These are phyloP conservation scores for Stegodyphus dumicola DNA, from an alignment of 1,140 invertebrate species.

Conservation along the genomic window DNA sequence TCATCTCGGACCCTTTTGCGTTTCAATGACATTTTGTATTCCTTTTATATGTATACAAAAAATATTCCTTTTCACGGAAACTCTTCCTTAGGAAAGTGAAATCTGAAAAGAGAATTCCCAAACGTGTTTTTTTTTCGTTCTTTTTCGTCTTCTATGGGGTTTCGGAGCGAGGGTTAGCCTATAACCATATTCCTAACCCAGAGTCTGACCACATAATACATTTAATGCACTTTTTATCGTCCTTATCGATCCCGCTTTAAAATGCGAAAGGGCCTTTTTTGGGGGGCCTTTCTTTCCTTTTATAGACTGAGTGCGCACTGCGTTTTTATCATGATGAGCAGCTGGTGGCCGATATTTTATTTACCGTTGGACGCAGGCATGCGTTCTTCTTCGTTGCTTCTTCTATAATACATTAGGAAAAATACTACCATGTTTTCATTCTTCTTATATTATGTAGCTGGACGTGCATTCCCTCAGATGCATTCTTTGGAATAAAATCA, in stretches of 20 bases:
- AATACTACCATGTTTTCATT: slow-evolving; percentile 58
- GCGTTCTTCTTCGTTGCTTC: slow-evolving; percentile 39
- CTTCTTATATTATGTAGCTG: slow-evolving; percentile 52
- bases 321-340: slow-evolving; percentile 59
- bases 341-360: slow-evolving; percentile 58
- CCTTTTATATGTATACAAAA: slow-evolving; percentile 46
- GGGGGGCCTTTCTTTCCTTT: slow-evolving; percentile 27
- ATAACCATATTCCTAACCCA: slow-evolving; percentile 56
- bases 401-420: slow-evolving; percentile 61
- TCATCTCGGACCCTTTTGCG: slow-evolving; percentile 20
- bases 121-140: slow-evolving; percentile 28
- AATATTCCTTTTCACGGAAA: slow-evolving; percentile 29
- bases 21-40: slow-evolving; percentile 54
- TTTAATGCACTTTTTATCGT: slow-evolving; percentile 62
- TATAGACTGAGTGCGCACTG: slow-evolving; percentile 44
- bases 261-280: slow-evolving; percentile 51
- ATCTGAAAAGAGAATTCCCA: slow-evolving; percentile 60
- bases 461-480: slow-evolving; percentile 50
- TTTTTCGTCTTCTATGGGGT: neutral
- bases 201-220: slow-evolving; percentile 61
- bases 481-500: slow-evolving; percentile 60
- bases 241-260: slow-evolving; percentile 43
- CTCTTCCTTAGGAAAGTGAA: slow-evolving; percentile 32
- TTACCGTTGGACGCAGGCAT: slow-evolving; percentile 29
- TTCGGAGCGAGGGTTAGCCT: slow-evolving; percentile 23